phyloP scores from a whole-genome alignment of 2,113 vertebrate species.

The Bujurquina vittata region DNA sequence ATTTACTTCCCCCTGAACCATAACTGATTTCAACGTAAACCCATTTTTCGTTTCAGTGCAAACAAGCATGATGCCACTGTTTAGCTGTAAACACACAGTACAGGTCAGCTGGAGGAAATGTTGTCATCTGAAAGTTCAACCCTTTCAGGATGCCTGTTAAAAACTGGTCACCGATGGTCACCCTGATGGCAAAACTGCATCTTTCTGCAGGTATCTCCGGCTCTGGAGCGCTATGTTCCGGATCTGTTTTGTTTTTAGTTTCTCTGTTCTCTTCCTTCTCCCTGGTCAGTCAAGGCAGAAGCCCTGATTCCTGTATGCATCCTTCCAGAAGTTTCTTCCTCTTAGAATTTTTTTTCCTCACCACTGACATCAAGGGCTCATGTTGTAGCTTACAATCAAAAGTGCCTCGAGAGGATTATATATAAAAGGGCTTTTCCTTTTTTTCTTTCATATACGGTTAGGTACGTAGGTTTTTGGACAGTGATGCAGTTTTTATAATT shows the following conservation, averaged over 20 bases:
- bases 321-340: background rate
- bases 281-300: background rate
- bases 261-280: background rate
- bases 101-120: conserved; percentile 39
- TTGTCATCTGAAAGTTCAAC: conserved; percentile 11
- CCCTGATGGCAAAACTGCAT: background rate
- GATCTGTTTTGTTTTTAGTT: background rate
- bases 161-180: background rate
- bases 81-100: conserved; percentile 63
- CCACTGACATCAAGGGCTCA: background rate
- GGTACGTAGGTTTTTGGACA: background rate
- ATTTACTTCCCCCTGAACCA: conserved; percentile 18
- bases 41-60: conserved; percentile 4
- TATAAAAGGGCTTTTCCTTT: rapidly evolving
- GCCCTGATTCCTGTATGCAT: background rate
- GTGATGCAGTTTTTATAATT: too few species aligned
- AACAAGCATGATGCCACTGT: conserved; percentile 28
- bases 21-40: background rate
- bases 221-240: rapidly evolving
- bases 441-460: background rate
- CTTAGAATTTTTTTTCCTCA: background rate
- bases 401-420: background rate
- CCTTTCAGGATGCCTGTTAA: background rate
- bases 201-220: background rate
- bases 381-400: background rate